A percentile compares a stretch with the other conserved stretches of the same genome.
phyloP scores from a whole-genome alignment of 2,797 vertebrate genomes.

The Cossypha heuglini region DNA sequence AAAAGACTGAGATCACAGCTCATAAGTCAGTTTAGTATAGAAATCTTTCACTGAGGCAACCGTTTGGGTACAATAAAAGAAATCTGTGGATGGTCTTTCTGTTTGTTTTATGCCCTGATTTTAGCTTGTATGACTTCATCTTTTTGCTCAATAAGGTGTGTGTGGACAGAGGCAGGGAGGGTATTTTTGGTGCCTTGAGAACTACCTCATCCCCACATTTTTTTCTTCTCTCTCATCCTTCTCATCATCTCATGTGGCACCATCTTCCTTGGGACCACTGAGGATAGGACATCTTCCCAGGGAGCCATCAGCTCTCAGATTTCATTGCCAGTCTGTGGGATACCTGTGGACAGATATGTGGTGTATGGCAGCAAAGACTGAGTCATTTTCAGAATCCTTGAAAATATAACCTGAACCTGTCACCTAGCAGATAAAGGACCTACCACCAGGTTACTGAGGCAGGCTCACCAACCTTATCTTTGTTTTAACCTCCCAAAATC shows the following conservation, averaged over 20 bases:
- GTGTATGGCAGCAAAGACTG: not conserved
- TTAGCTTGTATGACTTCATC: not conserved
- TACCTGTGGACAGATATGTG: not conserved
- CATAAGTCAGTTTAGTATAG: not conserved
- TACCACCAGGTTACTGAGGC: not conserved
- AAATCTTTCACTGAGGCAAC: not conserved
- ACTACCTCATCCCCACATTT: rapidly evolving
- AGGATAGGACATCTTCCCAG: not conserved
- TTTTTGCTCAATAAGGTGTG: not conserved
- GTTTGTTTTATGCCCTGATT: not conserved
- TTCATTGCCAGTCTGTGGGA: not conserved
- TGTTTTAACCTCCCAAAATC: not conserved
- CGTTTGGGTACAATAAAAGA: not conserved
- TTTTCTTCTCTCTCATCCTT: not conserved
- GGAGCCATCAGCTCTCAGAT: not conserved
- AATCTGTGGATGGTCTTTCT: not conserved
- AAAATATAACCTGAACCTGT: not conserved
- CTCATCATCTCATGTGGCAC: not conserved
- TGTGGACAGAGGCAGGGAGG: not conserved
- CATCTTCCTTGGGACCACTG: not conserved
- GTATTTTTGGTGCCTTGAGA: not conserved
- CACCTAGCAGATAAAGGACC: not conserved
- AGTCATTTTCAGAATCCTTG: not conserved
- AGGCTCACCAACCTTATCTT: not conserved
- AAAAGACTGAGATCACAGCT: not conserved